Evolutionary conservation across 2,888 invertebrate species (phyloP), one percentile per base, ranked within the genome.

Genomic region (Diarsia brunnea): DNA sequence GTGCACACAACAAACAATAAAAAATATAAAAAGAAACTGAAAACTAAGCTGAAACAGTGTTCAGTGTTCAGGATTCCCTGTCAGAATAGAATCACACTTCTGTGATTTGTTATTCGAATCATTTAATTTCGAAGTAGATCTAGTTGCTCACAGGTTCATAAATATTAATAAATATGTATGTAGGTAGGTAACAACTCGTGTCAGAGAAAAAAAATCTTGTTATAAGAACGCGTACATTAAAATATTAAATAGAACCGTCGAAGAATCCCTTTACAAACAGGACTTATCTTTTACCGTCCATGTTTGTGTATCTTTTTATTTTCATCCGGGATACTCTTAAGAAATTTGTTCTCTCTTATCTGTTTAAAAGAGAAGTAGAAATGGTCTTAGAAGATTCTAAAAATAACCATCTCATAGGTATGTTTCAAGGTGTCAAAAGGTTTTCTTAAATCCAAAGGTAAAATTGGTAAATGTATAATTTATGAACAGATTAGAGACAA

Each of bases 251-350:
- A 69, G 58, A 79, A 70, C 31, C 53, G 43, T 64, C 60, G 47
- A 83, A 72, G 75, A 49, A 67, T 60, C 69, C 53, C 51, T 67
- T 69, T 69, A 31, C 79, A 83, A 82, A 82, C 82, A 82, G 60
- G 27, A 79, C 63, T 79, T 72, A 79, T 82, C 84, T 67, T 69
- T 63, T 45, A 21, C 63, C 31, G 4, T 14, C 63, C 49, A 45
- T 73, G 61, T 64, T 72, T 72, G 63, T 79, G 47, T 47, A 47
- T 51, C 19, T 45, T 45, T 55, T 79, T 82, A 75, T 69, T 75
- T 78, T 47, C 65, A 55, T 55, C 43, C 68, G 24, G 65, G 21
- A 51, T 71, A 47, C 65, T 78, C 63, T 53, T 58, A 12, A 45
- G n/a, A 66, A 69, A 27, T 70, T 64, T 73, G 49, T 73, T 49